Percentiles rank a stretch among this genome's conserved stretches.
Conservation (phyloP, 1,140 invertebrate species). For the Nephila pilipes region DNA sequence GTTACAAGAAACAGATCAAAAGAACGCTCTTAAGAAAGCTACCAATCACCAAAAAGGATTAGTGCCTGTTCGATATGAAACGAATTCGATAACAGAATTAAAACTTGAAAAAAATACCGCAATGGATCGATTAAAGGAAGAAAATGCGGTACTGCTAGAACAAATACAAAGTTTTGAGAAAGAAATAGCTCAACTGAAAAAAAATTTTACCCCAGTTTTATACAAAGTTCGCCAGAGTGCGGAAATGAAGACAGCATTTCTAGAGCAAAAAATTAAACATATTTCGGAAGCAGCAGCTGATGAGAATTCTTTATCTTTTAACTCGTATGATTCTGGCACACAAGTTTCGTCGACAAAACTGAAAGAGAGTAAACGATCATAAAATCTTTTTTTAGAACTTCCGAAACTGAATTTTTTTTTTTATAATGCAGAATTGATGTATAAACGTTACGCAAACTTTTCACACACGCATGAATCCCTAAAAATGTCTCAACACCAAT, state of each 20-base stretch:
- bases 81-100: neutral
- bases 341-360: neutral
- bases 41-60: neutral
- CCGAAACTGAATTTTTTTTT: neutral
- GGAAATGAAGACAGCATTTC: constrained; percentile 13
- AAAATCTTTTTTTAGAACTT: neutral
- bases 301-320: neutral
- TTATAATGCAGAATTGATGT: no score
- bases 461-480: no score
- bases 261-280: neutral
- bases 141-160: constrained; percentile 8
- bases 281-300: neutral
- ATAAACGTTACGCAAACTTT: no score
- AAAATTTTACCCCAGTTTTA: neutral
- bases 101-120: neutral
- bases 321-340: neutral
- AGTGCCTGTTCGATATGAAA: neutral
- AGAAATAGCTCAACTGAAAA: neutral
- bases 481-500: no score
- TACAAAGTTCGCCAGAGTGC: constrained; percentile 40
- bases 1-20: neutral
- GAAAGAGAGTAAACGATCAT: neutral
- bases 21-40: neutral
- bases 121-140: constrained; percentile 19
- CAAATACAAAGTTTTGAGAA: neutral